A percentile compares a stretch with the other conserved stretches of the same genome.
These are phyloP conservation scores for Sciurus niger DNA, from an alignment of 2,113 vertebrate genomes.

Conservation along the genomic window DNA sequence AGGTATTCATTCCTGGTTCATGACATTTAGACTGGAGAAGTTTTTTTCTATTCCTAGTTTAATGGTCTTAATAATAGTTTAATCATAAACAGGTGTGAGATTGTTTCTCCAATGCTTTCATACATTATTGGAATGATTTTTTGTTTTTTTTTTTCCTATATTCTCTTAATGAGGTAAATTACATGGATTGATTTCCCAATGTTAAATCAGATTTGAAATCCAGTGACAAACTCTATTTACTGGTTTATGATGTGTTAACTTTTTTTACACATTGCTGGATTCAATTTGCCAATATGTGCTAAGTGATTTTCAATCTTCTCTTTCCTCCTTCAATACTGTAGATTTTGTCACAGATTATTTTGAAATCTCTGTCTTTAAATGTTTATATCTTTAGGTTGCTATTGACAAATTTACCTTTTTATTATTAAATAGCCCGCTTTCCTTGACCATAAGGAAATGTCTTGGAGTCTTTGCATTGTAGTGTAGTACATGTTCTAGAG, in stretches of 20 bases:
- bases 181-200: not conserved
- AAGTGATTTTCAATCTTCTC: not conserved
- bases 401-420: not conserved
- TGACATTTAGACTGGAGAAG: not conserved
- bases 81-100: not conserved
- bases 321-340: not conserved
- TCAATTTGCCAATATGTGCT: constrained; percentile 33
- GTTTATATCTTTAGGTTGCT: not conserved
- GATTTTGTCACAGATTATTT: not conserved
- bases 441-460: not conserved
- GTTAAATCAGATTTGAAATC: not conserved
- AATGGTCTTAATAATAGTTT: not conserved
- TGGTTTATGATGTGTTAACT: not conserved
- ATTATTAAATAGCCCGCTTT: not conserved
- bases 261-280: not conserved
- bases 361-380: not conserved
- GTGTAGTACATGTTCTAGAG: not conserved
- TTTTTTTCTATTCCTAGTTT: not conserved
- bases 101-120: not conserved
- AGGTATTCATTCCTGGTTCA: not conserved
- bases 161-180: not conserved
- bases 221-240: not conserved
- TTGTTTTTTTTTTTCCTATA: not conserved
- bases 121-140: not conserved
- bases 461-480: not conserved